Percentiles rank a stretch among this genome's conserved stretches.
These are phyloP conservation scores for Sarcophilus harrisii DNA, from an alignment of 2,797 vertebrate species.

Conservation along the genomic window DNA sequence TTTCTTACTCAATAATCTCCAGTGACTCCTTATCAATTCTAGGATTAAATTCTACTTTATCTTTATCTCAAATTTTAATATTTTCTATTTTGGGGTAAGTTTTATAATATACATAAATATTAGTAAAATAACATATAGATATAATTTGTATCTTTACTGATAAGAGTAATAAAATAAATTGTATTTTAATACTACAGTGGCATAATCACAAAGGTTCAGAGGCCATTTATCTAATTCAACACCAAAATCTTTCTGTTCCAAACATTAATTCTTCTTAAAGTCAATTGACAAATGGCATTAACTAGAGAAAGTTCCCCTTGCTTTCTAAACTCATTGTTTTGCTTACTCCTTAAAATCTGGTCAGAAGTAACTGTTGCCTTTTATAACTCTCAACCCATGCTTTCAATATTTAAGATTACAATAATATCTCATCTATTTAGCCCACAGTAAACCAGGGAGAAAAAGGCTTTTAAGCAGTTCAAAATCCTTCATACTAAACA, in stretches of 20 bases:
- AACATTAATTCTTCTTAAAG: background rate
- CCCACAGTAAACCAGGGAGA: background rate
- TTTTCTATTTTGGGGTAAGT: background rate
- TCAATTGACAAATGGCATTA: background rate
- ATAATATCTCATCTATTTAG: background rate
- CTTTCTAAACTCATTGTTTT: background rate
- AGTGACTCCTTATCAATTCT: background rate
- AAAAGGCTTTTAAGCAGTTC: background rate
- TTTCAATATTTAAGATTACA: constrained; percentile 4
- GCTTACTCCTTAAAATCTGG: background rate
- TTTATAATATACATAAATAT: background rate
- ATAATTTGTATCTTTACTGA: background rate
- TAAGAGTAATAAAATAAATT: background rate
- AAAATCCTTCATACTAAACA: constrained; percentile 12
- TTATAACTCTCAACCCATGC: background rate
- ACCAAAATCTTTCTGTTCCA: background rate
- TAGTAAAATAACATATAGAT: background rate
- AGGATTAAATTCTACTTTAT: background rate
- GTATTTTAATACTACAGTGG: background rate
- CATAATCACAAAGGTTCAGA: background rate
- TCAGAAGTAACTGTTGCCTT: background rate
- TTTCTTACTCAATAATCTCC: background rate
- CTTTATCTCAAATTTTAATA: background rate
- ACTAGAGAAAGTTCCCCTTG: background rate
- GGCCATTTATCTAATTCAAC: background rate